Base-by-base conservation (phyloP, 1,140 invertebrate genomes). In the Leucophenga varia region DNA sequence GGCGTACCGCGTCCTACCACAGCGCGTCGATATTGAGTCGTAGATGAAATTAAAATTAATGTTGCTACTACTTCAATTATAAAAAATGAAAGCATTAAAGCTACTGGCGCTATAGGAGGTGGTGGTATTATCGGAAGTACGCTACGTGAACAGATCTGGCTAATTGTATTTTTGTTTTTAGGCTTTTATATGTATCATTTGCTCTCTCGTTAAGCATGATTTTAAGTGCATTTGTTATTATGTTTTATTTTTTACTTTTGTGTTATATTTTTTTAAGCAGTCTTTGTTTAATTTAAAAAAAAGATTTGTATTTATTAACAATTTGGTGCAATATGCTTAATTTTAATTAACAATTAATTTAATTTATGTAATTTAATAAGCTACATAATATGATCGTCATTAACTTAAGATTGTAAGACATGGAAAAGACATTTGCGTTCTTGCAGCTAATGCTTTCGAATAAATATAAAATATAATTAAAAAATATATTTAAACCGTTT, bases 1-100 rank as follows among this genome's bases (percentile, higher is more conserved):
- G 73, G 73, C 13, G 73, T 75, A 2, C 73, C 73, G 10, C 47
- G 70, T 10, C 67, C 64, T 2, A 74, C 72, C 3, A 74, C 72
- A 13, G 67, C 72, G n/a, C 41, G 72, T 16, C 70, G 70, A n/a
- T 73, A 73, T 43, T 73, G 54, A 72, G 31, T 25, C 22, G 22
- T 6, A 25, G 10, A 6, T 25, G 22, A 25, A 25, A 5, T 5
- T 5, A 25, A 25, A 25, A 25, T 10, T n/a, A n/a, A n/a, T n/a
- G n/a, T n/a, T n/a, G n/a, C n/a, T n/a, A n/a, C n/a, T n/a, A n/a
- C n/a, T n/a, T n/a, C n/a, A n/a, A n/a, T n/a, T n/a, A n/a, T n/a
- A n/a, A n/a, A n/a, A n/a, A n/a, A n/a, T n/a, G n/a, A n/a, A n/a
- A n/a, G n/a, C n/a, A n/a, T n/a, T n/a, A n/a, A n/a, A n/a, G n/a